Evolutionary conservation across 2,113 vertebrate genomes (phyloP).

Genomic region (Aegithalos caudatus): DNA sequence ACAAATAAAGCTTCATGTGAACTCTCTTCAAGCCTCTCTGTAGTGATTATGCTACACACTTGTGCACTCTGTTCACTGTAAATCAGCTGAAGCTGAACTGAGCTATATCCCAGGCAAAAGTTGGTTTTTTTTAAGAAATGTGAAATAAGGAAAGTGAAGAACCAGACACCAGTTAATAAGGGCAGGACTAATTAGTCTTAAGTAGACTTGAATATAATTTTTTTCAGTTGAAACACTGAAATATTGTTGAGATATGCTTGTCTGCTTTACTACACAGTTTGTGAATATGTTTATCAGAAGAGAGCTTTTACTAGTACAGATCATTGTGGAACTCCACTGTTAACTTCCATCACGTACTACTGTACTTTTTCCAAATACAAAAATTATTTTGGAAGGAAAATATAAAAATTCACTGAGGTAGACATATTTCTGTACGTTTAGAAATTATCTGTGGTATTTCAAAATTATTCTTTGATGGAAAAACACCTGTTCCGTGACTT

Average conservation of each 20-base stretch:
- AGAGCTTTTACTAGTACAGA: background rate
- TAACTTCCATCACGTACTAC: background rate
- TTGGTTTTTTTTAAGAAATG: background rate
- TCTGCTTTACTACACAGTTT: background rate
- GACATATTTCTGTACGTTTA: background rate
- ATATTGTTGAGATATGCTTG: background rate
- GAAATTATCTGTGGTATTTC: background rate
- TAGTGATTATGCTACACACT: background rate
- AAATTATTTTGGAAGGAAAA: background rate
- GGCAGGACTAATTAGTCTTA: background rate
- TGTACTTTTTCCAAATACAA: background rate
- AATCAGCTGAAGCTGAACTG: background rate
- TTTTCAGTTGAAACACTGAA: background rate
- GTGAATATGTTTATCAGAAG: background rate
- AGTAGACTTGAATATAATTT: background rate
- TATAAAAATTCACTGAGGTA: background rate
- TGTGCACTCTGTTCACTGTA: background rate
- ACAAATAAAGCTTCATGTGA: conserved; percentile 1
- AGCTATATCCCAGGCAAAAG: background rate
- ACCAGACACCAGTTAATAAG: background rate
- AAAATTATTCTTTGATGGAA: background rate
- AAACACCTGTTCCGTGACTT: background rate
- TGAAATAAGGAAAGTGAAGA: background rate
- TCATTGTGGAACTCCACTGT: background rate
- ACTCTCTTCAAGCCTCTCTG: background rate